These are phyloP conservation scores for Alloscopus bannaensis DNA, from an alignment of 2,888 invertebrate species.

Conservation along the genomic window DNA sequence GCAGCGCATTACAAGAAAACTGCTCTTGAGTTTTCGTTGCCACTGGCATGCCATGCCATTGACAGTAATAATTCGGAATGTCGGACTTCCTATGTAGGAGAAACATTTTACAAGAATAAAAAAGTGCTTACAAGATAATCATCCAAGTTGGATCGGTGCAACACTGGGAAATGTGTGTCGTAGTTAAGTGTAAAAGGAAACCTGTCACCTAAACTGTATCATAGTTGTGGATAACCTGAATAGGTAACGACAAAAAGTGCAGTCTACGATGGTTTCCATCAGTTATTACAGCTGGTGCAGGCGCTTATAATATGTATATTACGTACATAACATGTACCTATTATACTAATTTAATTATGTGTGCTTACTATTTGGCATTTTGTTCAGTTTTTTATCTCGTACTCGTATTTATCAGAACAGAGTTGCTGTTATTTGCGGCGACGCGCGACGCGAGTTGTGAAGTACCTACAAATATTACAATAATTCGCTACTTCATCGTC, in stretches of 20 bases:
- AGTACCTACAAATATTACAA: too few relatives aligned
- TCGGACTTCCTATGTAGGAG: slow-evolving; percentile 27
- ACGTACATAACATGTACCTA: slow-evolving; percentile 1
- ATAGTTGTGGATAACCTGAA: not conserved
- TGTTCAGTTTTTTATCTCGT: slow-evolving; percentile 20
- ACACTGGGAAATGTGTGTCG: slow-evolving; percentile 11
- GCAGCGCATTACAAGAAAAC: too few relatives aligned
- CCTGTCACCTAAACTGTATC: not conserved
- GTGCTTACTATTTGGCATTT: slow-evolving; percentile 25
- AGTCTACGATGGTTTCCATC: slow-evolving; percentile 43
- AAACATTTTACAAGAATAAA: slow-evolving; percentile 19
- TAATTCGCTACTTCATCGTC: too few relatives aligned
- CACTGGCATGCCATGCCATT: not conserved
- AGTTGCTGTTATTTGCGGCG: not conserved
- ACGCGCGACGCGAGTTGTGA: too few relatives aligned
- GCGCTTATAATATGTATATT: too few relatives aligned
- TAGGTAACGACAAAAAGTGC: slow-evolving; percentile 32
- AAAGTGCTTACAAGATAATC: slow-evolving; percentile 14
- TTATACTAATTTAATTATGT: not conserved
- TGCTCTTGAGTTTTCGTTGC: too few relatives aligned
- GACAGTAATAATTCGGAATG: slow-evolving; percentile 23
- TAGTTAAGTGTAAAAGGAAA: too few relatives aligned
- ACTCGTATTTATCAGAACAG: too few relatives aligned
- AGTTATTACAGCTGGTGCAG: slow-evolving; percentile 29
- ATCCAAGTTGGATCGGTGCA: slow-evolving; percentile 28